phyloP scores from a whole-genome alignment of 35 echinoderm and acorn worm genomes.

The Ptychodera flava region DNA sequence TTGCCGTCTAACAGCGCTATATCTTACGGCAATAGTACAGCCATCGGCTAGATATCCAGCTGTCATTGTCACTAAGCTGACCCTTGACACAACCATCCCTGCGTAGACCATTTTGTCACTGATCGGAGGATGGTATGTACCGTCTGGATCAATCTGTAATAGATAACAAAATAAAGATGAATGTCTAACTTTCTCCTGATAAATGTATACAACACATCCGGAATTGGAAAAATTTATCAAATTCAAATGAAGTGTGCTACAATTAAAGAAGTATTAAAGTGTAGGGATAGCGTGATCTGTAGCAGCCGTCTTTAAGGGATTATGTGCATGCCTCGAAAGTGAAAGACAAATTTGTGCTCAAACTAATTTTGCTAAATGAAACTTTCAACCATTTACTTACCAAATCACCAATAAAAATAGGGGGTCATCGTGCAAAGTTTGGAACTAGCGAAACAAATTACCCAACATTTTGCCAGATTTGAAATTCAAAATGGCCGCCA shows the following conservation, averaged over 20 bases:
- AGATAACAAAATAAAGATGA: not conserved
- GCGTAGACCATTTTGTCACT: conserved; percentile 73
- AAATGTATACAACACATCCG: not conserved
- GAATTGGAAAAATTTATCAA: not conserved
- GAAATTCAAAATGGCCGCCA: too few species aligned
- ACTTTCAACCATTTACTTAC: too few species aligned
- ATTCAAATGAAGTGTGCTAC: not conserved
- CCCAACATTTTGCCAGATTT: too few species aligned
- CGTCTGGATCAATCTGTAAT: conserved; percentile 66
- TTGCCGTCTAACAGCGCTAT: conserved; percentile 83
- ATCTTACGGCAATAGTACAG: conserved; percentile 60
- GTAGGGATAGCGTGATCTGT: too few species aligned
- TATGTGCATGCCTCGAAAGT: too few species aligned
- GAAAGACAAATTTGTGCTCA: too few species aligned
- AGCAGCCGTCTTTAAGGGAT: too few species aligned
- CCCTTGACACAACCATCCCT: conserved; percentile 79
- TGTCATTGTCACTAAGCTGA: conserved; percentile 45
- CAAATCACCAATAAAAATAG: too few species aligned
- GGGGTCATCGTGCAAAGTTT: too few species aligned
- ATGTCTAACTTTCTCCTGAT: not conserved
- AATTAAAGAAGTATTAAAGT: not conserved
- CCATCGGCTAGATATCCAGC: conserved; percentile 51
- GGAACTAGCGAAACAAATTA: too few species aligned
- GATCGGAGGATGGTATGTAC: conserved; percentile 61
- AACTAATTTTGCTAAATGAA: too few species aligned